Conservation (phyloP, 2,888 invertebrate species). For the Zeuzera pyrina region DNA sequence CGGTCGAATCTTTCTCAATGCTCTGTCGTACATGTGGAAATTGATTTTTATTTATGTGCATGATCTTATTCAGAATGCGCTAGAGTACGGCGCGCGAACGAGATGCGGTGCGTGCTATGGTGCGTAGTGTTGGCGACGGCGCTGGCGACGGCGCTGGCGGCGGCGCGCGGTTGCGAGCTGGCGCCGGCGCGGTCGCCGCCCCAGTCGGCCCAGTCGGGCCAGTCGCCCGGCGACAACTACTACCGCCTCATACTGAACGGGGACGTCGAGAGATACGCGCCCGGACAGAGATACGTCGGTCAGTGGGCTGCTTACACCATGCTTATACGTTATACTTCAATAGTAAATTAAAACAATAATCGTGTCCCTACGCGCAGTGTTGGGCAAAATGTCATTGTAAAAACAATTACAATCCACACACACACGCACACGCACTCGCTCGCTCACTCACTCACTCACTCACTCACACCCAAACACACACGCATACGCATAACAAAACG, state of each 20-base stretch:
- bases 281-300: conserved; percentile 87
- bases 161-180: conserved; percentile 49
- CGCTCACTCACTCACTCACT: background rate
- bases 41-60: too few relatives aligned
- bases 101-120: conserved; percentile 13
- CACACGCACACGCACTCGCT: background rate
- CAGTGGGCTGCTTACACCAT: too few relatives aligned
- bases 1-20: too few relatives aligned
- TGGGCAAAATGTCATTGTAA: background rate
- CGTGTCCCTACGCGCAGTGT: background rate
- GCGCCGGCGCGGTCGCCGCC: conserved; percentile 30
- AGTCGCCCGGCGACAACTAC: conserved; percentile 88
- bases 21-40: too few relatives aligned
- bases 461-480: too few relatives aligned
- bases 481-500: too few relatives aligned
- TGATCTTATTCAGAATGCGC: too few relatives aligned
- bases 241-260: conserved; percentile 87
- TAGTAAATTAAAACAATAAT: too few relatives aligned
- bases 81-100: conserved; percentile 2
- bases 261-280: conserved; percentile 85
- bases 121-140: conserved; percentile 13
- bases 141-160: conserved; percentile 16
- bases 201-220: conserved; percentile 42
- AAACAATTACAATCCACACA: background rate
- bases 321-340: background rate